Base-by-base conservation (phyloP, 2,888 invertebrate species). In the Nomada ruficornis region DNA sequence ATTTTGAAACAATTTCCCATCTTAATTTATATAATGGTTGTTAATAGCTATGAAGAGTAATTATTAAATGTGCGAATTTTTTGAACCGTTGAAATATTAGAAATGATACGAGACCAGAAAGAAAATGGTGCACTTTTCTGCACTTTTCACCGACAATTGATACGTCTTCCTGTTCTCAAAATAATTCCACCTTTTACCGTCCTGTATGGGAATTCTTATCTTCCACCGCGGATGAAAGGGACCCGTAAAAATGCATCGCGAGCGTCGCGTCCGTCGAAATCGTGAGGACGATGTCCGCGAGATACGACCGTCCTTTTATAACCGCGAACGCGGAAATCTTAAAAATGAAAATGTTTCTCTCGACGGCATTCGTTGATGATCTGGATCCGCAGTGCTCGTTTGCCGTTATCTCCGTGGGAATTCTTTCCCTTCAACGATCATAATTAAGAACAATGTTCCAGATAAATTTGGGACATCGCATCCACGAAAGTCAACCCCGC, bases 281-380 rank as follows among this genome's bases (percentile, higher is more conserved):
- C 88, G 88, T 84, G 88, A 88, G 85, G 86, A 85, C 86, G 88
- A 88, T 88, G 74, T 10, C 57, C 23, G 44, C n/a, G 50, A 29
- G 88, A 88, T 88, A 82, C 82, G 60, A 62, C 57, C n/a, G 47
- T 26, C 62, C 54, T 63, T 74, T 77, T 82, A 72, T 50, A 78
- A 54, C 15, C 63, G 69, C n/a, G 76, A 86, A 89, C 76, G 82
- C 88, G 88, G 88, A 88, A 88, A 80, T 77, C 67, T 54, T n/a
- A 36, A 29, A 20, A 42, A 20, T 23, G 42, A 54, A 55, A 71
- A 54, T 69, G 59, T 80, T 63, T 59, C 72, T 20, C 54, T 67
- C 69, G 77, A 73, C 74, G 74, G 55, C 11, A 75, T 80, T 69
- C 80, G 65, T 64, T 65, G 71, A 80, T 75, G 71, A 84, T 82